Evolutionary conservation across 1,140 invertebrate genomes (phyloP), one percentile per base, ranked within the genome.

Genomic region (Drosophila mayri): DNA sequence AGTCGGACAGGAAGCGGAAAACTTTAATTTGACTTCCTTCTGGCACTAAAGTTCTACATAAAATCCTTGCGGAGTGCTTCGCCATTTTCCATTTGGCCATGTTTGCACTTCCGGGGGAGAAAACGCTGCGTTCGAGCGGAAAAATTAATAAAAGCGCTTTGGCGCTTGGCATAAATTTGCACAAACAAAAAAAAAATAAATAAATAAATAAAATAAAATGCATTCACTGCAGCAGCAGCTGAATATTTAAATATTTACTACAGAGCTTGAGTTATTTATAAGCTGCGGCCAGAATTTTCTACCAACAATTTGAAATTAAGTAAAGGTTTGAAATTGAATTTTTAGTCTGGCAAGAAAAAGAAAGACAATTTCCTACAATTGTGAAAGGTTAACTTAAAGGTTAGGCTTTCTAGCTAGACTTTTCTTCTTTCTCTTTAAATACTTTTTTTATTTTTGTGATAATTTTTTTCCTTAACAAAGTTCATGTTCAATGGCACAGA

Each of bases 81-180:
- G 7, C 2, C 44, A 68, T 58, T 72, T 72, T 71, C 57, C 66
- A 25, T 71, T 71, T 62, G n/a, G 20, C 57, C 43, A 63, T 75
- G 49, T 71, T 74, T 62, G 38, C 41, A 44, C 58, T 74, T 61
- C 66, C 47, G 49, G 25, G 25, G 0, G 22, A 28, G 47, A 9
- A 54, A 38, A 55, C 25, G 35, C 52, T 55, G 20, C 37, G 38
- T 59, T 67, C 46, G 35, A 41, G 46, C 47, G 47, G 54, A 73
- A 73, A 44, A 73, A 60, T 60, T 59, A 71, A 47, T 61, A 52
- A 71, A 61, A 71, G 54, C 46, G 66, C 35, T 57, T 41, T 57
- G 35, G 16, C 54, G 54, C 37, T 50, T 62, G 41, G 41, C 58
- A 66, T 46, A 66, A 62, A 66, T 71, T 49, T 59, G 16, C 28